Evolutionary conservation across 2,113 vertebrate species (phyloP), one percentile per base, ranked within the genome.

Genomic region (Himantopus leucocephalus): DNA sequence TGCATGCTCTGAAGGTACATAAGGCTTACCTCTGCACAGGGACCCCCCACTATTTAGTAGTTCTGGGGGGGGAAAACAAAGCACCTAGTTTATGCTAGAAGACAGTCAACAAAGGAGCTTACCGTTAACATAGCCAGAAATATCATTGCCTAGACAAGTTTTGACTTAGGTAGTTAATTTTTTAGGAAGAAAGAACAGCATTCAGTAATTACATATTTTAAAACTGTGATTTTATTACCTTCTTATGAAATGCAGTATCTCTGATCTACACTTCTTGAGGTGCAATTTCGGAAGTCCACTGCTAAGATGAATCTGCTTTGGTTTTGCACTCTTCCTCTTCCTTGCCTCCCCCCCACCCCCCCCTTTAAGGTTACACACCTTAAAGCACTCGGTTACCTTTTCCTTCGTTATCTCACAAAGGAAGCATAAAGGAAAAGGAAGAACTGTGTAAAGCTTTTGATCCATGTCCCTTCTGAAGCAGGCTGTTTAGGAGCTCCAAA

Each of bases 201-300:
- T 70, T 77, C 30, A 56, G 6, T 34, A 56, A 41, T 10, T 7
- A 10, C 6, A 6, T 48, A 5, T 67, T 82, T 60, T 27, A 47
- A 58, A 60, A 35, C 48, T 6, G 6, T 48, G 15, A 68, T 71
- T 17, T 77, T 56, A 71, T 5, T 10, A 43, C 2, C 18, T 48
- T 29, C 23, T 8, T 53, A 71, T 78, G 29, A 88, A 88, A 71
- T 39, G 10, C 1, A 62, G 5, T 26, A 39, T 71, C 45, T 75
- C 27, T 67, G 35, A n/a, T 29, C 19, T 34, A 55, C 1, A 1
- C 0, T 64, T 68, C 47, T 63, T 3, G 0, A 76, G 7, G 3
- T 24, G 8, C 15, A 74, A 5, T 52, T 87, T 70, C 0, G 2
- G 53, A 87, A 66, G 10, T 32, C 10, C 20, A 62, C 8, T 19